Percentiles rank a stretch among this genome's conserved stretches.
Conservation (phyloP, 2,113 vertebrate genomes). For the Anolis carolinensis region DNA sequence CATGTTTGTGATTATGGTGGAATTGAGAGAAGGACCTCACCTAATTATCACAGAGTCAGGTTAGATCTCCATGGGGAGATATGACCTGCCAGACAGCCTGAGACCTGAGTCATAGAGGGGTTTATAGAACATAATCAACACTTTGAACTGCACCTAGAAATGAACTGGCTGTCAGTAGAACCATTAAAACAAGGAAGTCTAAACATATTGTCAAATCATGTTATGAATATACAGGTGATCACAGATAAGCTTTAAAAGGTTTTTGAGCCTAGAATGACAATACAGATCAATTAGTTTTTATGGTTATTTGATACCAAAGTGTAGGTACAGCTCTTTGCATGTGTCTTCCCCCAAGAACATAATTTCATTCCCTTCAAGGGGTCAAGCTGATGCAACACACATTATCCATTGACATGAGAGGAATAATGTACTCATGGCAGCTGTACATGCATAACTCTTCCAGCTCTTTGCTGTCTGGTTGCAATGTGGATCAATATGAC, state of each 20-base stretch:
- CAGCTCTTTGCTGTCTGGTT: constrained; percentile 15
- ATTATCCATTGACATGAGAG: constrained; percentile 18
- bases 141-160: too few species aligned
- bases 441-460: constrained; percentile 14
- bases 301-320: not conserved
- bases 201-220: not conserved
- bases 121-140: too few species aligned
- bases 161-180: too few species aligned
- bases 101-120: too few species aligned
- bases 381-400: constrained; percentile 6
- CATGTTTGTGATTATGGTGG: too few species aligned
- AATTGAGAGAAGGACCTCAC: too few species aligned
- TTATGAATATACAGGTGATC: not conserved
- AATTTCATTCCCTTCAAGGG: constrained; percentile 1
- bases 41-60: too few species aligned
- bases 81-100: too few species aligned
- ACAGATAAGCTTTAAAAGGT: not conserved
- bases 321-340: not conserved
- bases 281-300: not conserved
- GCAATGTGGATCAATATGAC: constrained; percentile 24
- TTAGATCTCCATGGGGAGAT: too few species aligned
- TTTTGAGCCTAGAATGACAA: not conserved
- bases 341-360: not conserved
- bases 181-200: too few species aligned
- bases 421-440: constrained; percentile 6